Evolutionary conservation across 2,797 vertebrate genomes (phyloP), one percentile per base, ranked within the genome.

Genomic region (Holocentrus rufus): DNA sequence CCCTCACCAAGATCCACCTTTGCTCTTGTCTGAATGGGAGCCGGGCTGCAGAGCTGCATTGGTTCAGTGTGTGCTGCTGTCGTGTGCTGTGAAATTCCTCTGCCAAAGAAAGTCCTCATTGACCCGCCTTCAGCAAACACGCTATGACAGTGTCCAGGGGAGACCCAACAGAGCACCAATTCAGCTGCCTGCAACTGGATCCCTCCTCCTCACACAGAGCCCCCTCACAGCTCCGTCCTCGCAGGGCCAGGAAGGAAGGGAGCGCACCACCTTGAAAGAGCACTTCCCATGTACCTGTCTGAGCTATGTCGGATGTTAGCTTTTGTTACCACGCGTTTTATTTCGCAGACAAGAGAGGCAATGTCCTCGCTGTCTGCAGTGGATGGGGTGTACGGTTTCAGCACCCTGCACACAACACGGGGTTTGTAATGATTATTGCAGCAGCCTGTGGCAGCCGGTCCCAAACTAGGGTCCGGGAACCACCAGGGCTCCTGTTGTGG

Each of bases 51-150:
- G 66, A 55, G 59, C 59, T 66, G 61, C 72, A 49, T 52, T 55
- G 55, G 65, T 72, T 10, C 49, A 60, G 31, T 58, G 64, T 74
- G n/a, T 64, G 52, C 30, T 54, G 71, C 77, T 62, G 80, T 90
- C 76, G 79, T 90, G 86, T 89, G 90, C 88, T 93, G 90, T 90
- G 86, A 94, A 93, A 93, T 93, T 94, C 93, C 92, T 92, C 80
- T 81, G 88, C 87, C 84, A 89, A 86, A 93, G 85, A 92, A 92
- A 92, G 90, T 90, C 89, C 88, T 91, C 88, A 76, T 85, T 92
- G 91, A 90, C 90, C 89, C 83, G 72, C 89, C 92, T 89, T 93
- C 85, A 81, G 87, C 91, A 93, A 93, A 93, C 92, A 93, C 77
- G 77, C 85, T 85, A 83, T 91, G 89, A 93, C 88, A 90, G 92